Conservation (phyloP, 2,888 invertebrate species). For the Rhingia rostrata region DNA sequence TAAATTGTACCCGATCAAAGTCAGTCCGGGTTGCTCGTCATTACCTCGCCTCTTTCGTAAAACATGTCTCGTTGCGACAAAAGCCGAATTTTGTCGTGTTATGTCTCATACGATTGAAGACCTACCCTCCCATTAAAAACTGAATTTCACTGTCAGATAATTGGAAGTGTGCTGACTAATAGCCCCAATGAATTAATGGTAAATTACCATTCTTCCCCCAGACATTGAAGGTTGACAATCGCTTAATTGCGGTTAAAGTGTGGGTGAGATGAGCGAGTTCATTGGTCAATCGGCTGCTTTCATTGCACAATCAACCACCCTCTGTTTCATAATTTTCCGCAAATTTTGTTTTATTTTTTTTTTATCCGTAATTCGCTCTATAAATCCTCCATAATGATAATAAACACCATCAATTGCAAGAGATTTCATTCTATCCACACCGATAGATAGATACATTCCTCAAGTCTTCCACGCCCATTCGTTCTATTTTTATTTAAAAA, state of each 20-base stretch:
- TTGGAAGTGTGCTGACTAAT: constrained; percentile 35
- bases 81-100: too few species aligned
- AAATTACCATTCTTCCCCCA: constrained; percentile 27
- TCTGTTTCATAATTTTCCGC: constrained; percentile 22
- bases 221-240: constrained; percentile 57
- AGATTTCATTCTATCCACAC: constrained; percentile 1
- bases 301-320: neutral
- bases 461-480: neutral
- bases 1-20: too few species aligned
- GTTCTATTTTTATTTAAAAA: constrained; percentile 64
- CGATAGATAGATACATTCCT: neutral
- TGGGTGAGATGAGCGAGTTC: constrained; percentile 39
- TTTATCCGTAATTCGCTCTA: constrained; percentile 7
- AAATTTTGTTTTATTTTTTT: neutral
- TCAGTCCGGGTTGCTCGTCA: too few species aligned
- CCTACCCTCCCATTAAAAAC: neutral
- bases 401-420: constrained; percentile 59
- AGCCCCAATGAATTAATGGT: constrained; percentile 1
- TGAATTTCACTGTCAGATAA: constrained; percentile 29
- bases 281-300: constrained; percentile 8
- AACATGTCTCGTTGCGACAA: too few species aligned
- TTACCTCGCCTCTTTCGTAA: too few species aligned
- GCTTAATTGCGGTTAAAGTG: constrained; percentile 50
- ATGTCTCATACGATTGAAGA: neutral
- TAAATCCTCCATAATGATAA: constrained; percentile 27